Base-by-base conservation (phyloP, 2,797 vertebrate genomes). In the Silurus lanzhouensis region DNA sequence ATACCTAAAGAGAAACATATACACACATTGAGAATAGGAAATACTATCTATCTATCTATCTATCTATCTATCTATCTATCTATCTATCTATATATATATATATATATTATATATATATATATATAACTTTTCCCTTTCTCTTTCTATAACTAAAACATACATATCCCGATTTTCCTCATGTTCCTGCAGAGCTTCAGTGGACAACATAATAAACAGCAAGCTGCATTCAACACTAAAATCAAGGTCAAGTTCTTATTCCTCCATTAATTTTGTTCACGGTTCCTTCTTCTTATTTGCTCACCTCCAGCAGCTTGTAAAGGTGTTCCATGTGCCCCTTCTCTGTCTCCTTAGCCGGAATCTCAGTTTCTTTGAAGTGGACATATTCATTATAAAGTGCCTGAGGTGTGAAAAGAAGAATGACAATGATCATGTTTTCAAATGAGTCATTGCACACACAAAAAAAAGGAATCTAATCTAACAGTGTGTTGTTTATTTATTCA, bases 321-420 rank as follows among this genome's bases (percentile, higher is more conserved):
- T 97, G 97, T 87, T 97, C 94, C 10, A 98, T 93, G 88, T 94
- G 95, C 90, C 94, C 93, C 92, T 99, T 99, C 88, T 99, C 98
- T 81, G 91, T 89, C 93, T 99, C 97, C 89, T 96, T 98, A 0
- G 93, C 90, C 27, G 97, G 96, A 91, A 99, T 98, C 95, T 99
- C 98, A 0, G 96, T 98, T 94, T 99, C 98, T 94, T 99, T 99
- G 92, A 99, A 97, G 96, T 99, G 98, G 95, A 99, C 95, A 90
- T 99, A 99, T 89, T 99, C 96, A 87, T 99, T 99, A 96, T 99
- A 99, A 97, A 99, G 98, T 97, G 97, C 97, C 98, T 99, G 93
- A 7, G 74, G 55, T 19, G 64, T 76, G 44, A 83, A 44, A n/a
- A 75, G 31, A 80, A 19, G 15, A 71, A 60, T 0, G 14, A 74